Percentiles rank a stretch among this genome's conserved stretches.
These are phyloP conservation scores for Agriopis aurantiaria DNA, from an alignment of 2,888 invertebrate species.

Conservation along the genomic window DNA sequence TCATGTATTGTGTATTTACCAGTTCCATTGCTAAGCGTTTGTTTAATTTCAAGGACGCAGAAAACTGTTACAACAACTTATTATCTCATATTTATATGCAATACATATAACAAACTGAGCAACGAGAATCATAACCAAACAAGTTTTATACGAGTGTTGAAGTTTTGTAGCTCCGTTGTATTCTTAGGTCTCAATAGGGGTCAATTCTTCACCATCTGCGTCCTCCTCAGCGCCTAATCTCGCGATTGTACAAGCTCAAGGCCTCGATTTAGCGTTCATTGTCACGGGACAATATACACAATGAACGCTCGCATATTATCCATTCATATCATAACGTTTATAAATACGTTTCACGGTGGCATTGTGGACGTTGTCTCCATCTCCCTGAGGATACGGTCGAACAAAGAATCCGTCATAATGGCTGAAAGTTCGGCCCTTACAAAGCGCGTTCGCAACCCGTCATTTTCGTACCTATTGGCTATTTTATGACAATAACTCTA, in stretches of 20 bases:
- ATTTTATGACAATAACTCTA: conserved; percentile 83
- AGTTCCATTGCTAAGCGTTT: conserved; percentile 7
- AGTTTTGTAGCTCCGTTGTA: conserved; percentile 45
- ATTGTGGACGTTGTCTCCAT: conserved; percentile 76
- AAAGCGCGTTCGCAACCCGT: conserved; percentile 80
- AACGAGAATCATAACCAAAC: conserved; percentile 37
- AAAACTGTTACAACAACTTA: conserved; percentile 13
- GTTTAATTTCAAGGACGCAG: conserved; percentile 22
- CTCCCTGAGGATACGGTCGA: conserved; percentile 79
- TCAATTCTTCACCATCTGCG: conserved; percentile 60
- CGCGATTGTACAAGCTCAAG: conserved; percentile 77
- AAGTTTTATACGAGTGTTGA: conserved; percentile 45
- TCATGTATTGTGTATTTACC: neutral
- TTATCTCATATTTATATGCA: conserved; percentile 37
- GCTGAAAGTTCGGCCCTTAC: conserved; percentile 74
- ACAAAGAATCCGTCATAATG: conserved; percentile 81
- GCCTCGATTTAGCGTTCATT: conserved; percentile 58
- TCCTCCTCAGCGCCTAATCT: conserved; percentile 68
- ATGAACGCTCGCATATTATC: conserved; percentile 76
- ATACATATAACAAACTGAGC: conserved; percentile 9
- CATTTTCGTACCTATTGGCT: conserved; percentile 85
- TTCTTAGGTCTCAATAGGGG: conserved; percentile 54
- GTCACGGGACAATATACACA: conserved; percentile 65
- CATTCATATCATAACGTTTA: conserved; percentile 85
- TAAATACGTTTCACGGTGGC: conserved; percentile 80